These are phyloP conservation scores for Coregonus sp. DNA, from an alignment of 2,797 vertebrate species.

Conservation along the genomic window DNA sequence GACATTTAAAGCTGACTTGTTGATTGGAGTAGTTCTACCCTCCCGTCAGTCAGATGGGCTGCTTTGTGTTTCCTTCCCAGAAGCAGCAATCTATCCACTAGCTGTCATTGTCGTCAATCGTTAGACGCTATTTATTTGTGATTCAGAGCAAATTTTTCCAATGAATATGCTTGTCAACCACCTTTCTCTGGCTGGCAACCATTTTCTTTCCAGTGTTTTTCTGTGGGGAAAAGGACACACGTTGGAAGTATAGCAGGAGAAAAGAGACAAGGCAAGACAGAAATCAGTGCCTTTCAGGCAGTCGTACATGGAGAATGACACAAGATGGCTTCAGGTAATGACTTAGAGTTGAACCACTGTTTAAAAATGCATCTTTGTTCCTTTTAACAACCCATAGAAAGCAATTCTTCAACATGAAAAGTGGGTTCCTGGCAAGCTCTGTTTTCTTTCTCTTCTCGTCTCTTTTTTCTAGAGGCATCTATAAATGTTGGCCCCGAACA, in stretches of 20 bases:
- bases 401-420: constrained; percentile 47
- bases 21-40: constrained; percentile 37
- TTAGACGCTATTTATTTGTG: constrained; percentile 55
- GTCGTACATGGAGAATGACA: constrained; percentile 60
- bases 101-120: constrained; percentile 66
- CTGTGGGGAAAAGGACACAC: constrained; percentile 2
- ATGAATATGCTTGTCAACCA: constrained; percentile 47
- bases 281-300: constrained; percentile 73
- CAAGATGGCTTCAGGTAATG: constrained; percentile 69
- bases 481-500: constrained; percentile 30
- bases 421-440: constrained; percentile 19
- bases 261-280: constrained; percentile 34
- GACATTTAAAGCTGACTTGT: constrained; percentile 38
- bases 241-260: constrained; percentile 23
- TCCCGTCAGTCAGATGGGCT: no score
- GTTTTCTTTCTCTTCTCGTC: constrained; percentile 7
- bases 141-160: constrained; percentile 70
- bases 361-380: constrained; percentile 68
- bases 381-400: constrained; percentile 67
- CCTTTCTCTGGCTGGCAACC: constrained; percentile 43
- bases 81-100: constrained; percentile 69
- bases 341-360: constrained; percentile 68
- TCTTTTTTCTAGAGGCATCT: constrained; percentile 22
- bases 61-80: constrained; percentile 41
- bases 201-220: constrained; percentile 42